A percentile compares a stretch with the other conserved stretches of the same genome.
Evolutionary conservation across 2,888 invertebrate genomes (phyloP).

Genomic region (Nomada fucata): DNA sequence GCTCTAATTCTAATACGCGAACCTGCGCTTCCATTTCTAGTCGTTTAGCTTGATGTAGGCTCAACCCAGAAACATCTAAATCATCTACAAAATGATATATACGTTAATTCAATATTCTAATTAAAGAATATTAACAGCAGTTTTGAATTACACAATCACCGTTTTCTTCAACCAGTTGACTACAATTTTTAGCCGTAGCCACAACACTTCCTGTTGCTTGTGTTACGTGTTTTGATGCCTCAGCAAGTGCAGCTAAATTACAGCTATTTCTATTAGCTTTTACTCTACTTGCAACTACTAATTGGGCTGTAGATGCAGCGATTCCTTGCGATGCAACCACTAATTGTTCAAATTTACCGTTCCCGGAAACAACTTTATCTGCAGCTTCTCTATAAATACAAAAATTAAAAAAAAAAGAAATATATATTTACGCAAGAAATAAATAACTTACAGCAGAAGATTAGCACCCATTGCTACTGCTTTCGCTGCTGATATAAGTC

Average conservation of each 20-base stretch:
- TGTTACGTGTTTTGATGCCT: slow-evolving; percentile 95
- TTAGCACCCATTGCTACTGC: slow-evolving; percentile 98
- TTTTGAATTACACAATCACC: slow-evolving; percentile 40
- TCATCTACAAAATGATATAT: slow-evolving; percentile 87
- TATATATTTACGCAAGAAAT: neutral
- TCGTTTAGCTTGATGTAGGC: slow-evolving; percentile 97
- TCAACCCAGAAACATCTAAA: slow-evolving; percentile 94
- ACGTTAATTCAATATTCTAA: neutral
- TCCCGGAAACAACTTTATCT: slow-evolving; percentile 94
- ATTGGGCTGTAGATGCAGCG: slow-evolving; percentile 97
- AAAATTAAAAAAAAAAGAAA: neutral
- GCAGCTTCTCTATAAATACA: slow-evolving; percentile 91
- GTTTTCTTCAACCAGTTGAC: slow-evolving; percentile 89
- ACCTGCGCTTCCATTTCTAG: slow-evolving; percentile 99
- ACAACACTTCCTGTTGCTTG: slow-evolving; percentile 96
- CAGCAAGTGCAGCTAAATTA: slow-evolving; percentile 92
- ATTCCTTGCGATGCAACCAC: slow-evolving; percentile 99
- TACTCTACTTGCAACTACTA: slow-evolving; percentile 98
- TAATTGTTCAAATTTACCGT: slow-evolving; percentile 95
- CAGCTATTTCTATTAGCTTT: slow-evolving; percentile 94
- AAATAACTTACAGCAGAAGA: slow-evolving; percentile 91
- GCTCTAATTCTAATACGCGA: slow-evolving; percentile 96
- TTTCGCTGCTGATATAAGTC: slow-evolving; percentile 98
- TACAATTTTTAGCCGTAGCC: slow-evolving; percentile 96
- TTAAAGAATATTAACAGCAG: neutral